Conservation (phyloP, 2,888 invertebrate species). For the Trissonchulus latispiculum region DNA sequence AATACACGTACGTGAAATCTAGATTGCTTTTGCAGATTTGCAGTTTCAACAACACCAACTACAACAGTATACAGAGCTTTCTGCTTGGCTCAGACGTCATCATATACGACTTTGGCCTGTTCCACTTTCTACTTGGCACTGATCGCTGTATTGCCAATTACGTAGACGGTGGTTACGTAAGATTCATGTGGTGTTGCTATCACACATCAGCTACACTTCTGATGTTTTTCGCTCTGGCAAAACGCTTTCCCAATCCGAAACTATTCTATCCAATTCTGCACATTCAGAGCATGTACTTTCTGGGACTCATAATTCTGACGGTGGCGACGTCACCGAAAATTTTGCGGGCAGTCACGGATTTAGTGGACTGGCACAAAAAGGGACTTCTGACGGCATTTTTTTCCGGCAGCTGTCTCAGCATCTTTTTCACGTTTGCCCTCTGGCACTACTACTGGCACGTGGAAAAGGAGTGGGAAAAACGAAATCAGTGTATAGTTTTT, state of each 20-base stretch:
- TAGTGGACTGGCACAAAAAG: neutral
- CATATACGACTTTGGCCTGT: constrained; percentile 42
- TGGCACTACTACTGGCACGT: constrained; percentile 35
- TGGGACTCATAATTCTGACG: constrained; percentile 40
- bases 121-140: constrained; percentile 40
- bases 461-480: neutral
- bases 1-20: too few relatives aligned
- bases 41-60: neutral
- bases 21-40: neutral
- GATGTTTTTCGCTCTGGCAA: neutral
- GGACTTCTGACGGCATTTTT: constrained; percentile 27
- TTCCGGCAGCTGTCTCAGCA: constrained; percentile 31
- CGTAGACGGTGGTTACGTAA: constrained; percentile 41
- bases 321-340: constrained; percentile 43
- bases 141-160: constrained; percentile 42
- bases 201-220: constrained; percentile 2
- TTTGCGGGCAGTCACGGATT: constrained; percentile 1
- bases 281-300: constrained; percentile 40
- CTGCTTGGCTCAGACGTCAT: constrained; percentile 37
- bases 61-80: neutral
- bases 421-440: constrained; percentile 32
- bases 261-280: constrained; percentile 34
- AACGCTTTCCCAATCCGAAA: constrained; percentile 30
- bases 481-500: too few relatives aligned
- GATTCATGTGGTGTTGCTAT: constrained; percentile 26